Evolutionary conservation across 2,888 invertebrate species (phyloP).

Genomic region (Dinocampus coccinellae): DNA sequence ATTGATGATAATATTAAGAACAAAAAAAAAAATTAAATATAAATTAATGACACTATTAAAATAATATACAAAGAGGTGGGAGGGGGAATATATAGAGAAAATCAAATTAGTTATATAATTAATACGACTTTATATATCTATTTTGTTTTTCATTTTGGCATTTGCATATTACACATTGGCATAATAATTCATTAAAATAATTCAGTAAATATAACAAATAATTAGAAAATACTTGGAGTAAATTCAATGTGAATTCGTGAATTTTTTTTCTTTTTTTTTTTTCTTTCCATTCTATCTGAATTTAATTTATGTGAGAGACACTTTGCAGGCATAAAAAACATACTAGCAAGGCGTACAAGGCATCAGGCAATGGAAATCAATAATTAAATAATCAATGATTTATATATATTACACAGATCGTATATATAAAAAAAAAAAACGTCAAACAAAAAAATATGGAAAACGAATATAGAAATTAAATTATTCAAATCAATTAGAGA

Average conservation of each 20-base stretch:
- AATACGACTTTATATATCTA: background rate
- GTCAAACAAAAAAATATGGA: background rate
- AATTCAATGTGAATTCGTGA: background rate
- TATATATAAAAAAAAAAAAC: slow-evolving; percentile 1
- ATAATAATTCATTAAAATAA: background rate
- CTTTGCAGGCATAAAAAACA: slow-evolving; percentile 3
- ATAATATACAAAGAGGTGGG: background rate
- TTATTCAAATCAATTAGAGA: background rate
- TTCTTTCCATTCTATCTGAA: background rate
- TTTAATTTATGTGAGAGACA: background rate
- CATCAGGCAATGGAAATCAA: slow-evolving; percentile 1
- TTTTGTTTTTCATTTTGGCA: background rate
- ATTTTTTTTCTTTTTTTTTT: background rate
- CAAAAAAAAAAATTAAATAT: slow-evolving; percentile 20
- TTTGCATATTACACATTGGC: background rate
- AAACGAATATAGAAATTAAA: background rate
- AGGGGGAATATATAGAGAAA: background rate
- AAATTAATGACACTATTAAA: slow-evolving; percentile 19
- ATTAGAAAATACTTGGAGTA: background rate
- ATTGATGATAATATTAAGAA: slow-evolving; percentile 19
- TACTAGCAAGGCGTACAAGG: slow-evolving; percentile 15
- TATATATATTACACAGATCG: background rate
- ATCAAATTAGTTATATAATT: slow-evolving; percentile 9
- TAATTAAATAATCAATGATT: background rate
- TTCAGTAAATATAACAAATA: background rate